Evolutionary conservation across 2,113 vertebrate genomes (phyloP), one percentile per base, ranked within the genome.

Genomic region (Gracilinanus agilis): DNA sequence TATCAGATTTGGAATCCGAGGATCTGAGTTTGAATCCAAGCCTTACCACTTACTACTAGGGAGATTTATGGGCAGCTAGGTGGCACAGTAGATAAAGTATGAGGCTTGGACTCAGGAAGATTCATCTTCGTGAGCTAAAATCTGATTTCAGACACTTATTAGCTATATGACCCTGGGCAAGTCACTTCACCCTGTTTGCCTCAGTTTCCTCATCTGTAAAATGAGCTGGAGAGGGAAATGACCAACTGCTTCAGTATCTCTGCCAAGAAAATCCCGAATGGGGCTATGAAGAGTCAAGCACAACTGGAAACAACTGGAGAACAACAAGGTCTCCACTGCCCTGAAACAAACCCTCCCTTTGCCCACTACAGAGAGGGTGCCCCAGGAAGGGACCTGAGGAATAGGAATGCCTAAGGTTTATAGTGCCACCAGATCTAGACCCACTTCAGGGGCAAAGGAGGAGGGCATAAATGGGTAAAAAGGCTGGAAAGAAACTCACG

Each of bases 401-500:
- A 24, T 29, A 89, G 34, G 21, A 2, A 12, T 3, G 44, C 21
- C n/a, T 44, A 24, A 19, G 83, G 0, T 75, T 34, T 34, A 21
- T 27, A 7, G 53, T 24, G 29, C 53, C 40, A 40, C 53, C 56
- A 8, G 12, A 0, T 9, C 13, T 49, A 0, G 9, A 0, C 1
- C 55, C 55, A 10, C 13, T 53, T 55, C 44, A 0, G 34, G 44
- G 0, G 53, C 24, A 75, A 29, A 27, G 55, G 16, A 44, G 40
- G 24, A 3, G 3, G 21, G 89, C 83, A n/a, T 7, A 40, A 24
- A 0, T 40, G 54, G 53, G 53, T 0, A 6, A 25, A 23, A 8
- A 34, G 5, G 44, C 2, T 21, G 55, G 53, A 4, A 1, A 75
- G 29, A 58, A 24, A 97, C 99, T 99, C 97, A 99, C 99, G 99